phyloP scores from a whole-genome alignment of 2,797 vertebrate genomes.

The Ispidina picta region DNA sequence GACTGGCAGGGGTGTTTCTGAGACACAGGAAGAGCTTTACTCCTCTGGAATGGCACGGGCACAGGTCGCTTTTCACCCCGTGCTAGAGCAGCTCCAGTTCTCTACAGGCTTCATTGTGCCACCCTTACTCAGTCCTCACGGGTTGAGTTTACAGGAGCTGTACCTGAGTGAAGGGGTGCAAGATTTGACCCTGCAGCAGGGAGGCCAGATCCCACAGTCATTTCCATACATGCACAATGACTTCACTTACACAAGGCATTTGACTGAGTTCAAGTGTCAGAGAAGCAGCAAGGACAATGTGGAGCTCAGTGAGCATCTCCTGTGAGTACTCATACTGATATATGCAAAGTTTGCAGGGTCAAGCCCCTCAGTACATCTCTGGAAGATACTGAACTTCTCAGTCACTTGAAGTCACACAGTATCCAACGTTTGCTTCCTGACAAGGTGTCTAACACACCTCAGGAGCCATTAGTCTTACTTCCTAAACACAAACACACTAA shows the following conservation, averaged over 20 bases:
- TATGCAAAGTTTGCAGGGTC: not conserved
- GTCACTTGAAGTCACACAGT: not conserved
- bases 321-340: not conserved
- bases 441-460: not conserved
- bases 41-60: constrained; percentile 9
- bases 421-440: not conserved
- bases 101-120: constrained; percentile 19
- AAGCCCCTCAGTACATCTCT: not conserved
- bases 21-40: not conserved
- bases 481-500: constrained; percentile 1
- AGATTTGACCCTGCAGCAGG: constrained; percentile 23
- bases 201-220: not conserved
- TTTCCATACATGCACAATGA: not conserved
- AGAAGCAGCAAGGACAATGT: not conserved
- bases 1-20: not conserved
- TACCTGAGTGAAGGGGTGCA: constrained; percentile 39
- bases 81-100: constrained; percentile 29
- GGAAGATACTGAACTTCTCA: constrained; percentile 7
- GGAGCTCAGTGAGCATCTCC: not conserved
- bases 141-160: constrained; percentile 40
- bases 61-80: not conserved
- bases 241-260: not conserved
- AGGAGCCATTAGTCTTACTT: not conserved
- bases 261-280: constrained; percentile 32
- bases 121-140: constrained; percentile 40